Conservation (phyloP, 2,113 vertebrate species). For the Odontophorus gujanensis region DNA sequence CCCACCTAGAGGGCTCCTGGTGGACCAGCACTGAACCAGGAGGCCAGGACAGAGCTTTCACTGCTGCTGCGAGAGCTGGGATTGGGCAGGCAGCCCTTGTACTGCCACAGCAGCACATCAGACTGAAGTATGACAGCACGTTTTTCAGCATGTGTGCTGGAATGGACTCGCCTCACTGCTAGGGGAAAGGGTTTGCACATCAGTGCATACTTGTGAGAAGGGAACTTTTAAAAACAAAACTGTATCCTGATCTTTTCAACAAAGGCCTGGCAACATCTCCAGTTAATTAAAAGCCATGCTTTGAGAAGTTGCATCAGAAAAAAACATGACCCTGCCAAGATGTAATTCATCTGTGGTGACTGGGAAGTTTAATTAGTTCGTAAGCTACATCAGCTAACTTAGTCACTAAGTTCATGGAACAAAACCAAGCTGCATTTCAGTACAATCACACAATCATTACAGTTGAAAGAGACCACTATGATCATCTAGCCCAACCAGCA, state of each 20-base stretch:
- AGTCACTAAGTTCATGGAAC: neutral
- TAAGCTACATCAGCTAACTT: neutral
- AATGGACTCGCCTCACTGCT: neutral
- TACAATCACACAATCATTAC: neutral
- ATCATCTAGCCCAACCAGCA: no score
- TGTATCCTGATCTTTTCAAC: neutral
- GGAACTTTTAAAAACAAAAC: neutral
- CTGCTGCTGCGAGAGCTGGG: neutral
- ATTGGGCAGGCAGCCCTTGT: neutral
- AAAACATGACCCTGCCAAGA: neutral
- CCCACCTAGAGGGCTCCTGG: neutral
- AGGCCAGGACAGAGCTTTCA: accelerated
- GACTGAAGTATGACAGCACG: neutral
- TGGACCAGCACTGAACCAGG: neutral
- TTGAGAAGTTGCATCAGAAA: neutral
- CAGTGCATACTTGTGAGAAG: neutral
- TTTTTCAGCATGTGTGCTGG: neutral
- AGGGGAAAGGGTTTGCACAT: neutral
- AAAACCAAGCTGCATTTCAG: neutral
- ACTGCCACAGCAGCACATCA: neutral
- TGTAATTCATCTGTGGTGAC: neutral
- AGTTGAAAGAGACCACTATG: no score
- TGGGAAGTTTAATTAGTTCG: neutral
- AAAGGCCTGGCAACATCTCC: neutral
- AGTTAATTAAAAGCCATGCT: neutral